Conservation (phyloP, 2,113 vertebrate species). For the Dipodomys ordii region DNA sequence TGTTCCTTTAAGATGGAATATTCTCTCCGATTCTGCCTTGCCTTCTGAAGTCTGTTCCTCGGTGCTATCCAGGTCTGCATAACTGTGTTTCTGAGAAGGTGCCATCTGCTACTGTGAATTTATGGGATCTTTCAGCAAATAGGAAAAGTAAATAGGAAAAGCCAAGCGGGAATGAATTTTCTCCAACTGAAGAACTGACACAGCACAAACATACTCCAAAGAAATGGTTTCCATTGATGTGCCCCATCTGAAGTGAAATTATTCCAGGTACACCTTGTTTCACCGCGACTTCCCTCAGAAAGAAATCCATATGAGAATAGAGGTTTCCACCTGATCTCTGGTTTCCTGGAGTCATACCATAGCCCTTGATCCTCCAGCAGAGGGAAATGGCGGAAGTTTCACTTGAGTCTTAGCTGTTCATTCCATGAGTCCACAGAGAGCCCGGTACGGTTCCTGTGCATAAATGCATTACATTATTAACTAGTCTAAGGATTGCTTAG, state of each 20-base stretch:
- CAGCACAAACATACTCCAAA: conserved; percentile 43
- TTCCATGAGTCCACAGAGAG: conserved; percentile 33
- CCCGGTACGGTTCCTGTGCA: not conserved
- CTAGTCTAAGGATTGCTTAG: not conserved
- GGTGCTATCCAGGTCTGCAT: conserved; percentile 62
- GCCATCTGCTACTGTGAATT: conserved; percentile 79
- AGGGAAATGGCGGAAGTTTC: conserved; percentile 34
- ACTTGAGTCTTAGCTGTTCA: not conserved
- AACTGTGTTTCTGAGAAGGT: conserved; percentile 62
- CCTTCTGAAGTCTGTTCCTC: conserved; percentile 41
- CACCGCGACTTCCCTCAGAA: not conserved
- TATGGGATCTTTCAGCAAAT: conserved; percentile 72
- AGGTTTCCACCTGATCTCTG: conserved; percentile 36
- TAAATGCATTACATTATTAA: conserved; percentile 58
- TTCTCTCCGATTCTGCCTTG: not conserved
- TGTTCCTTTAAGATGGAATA: conserved; percentile 55
- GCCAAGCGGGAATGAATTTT: conserved; percentile 50
- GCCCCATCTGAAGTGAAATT: not conserved
- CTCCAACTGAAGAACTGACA: conserved; percentile 65
- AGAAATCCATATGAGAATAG: not conserved
- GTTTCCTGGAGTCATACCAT: not conserved
- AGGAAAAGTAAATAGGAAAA: conserved; percentile 57
- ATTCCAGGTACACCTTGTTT: conserved; percentile 21
- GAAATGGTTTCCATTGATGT: conserved; percentile 52
- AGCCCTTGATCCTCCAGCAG: not conserved